phyloP scores from a whole-genome alignment of 2,113 vertebrate species.

The Petrocephalus microphthalmus region DNA sequence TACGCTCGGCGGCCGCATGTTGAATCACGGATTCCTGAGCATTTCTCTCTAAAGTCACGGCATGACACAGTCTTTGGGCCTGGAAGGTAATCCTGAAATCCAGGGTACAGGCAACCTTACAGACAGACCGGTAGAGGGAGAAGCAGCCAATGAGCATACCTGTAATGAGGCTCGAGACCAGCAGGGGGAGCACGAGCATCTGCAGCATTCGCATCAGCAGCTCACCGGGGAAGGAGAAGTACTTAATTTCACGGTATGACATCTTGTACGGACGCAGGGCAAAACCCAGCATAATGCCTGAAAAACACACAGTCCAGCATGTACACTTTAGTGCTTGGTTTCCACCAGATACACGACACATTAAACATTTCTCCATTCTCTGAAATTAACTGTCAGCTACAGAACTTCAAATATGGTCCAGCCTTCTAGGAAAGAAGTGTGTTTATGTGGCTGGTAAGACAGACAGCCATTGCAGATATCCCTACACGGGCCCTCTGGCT shows the following conservation, averaged over 20 bases:
- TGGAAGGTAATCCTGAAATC: not conserved
- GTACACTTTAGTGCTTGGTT: not conserved
- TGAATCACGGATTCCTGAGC: not conserved
- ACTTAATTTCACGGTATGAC: slow-evolving; percentile 86
- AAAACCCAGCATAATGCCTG: slow-evolving; percentile 86
- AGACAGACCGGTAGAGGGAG: not conserved
- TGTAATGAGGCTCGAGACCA: slow-evolving; percentile 92
- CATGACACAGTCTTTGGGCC: not conserved
- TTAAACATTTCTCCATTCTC: not conserved
- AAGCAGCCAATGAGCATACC: slow-evolving; percentile 55
- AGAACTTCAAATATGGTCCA: not conserved
- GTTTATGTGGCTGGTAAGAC: not conserved
- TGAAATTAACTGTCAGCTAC: not conserved
- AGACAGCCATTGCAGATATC: not conserved
- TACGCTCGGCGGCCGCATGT: not conserved
- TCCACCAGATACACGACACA: not conserved
- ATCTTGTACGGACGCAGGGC: slow-evolving; percentile 77
- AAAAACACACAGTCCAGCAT: slow-evolving; percentile 10
- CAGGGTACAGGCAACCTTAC: not conserved
- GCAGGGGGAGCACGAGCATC: slow-evolving; percentile 89
- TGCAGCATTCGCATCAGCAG: slow-evolving; percentile 95
- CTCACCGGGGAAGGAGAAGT: slow-evolving; percentile 93
- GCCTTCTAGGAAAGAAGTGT: not conserved
- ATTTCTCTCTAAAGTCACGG: not conserved
- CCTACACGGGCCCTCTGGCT: not conserved